Percentiles rank a stretch among this genome's conserved stretches.
These are phyloP conservation scores for Nomada fucata DNA, from an alignment of 2,888 invertebrate species.

Conservation along the genomic window DNA sequence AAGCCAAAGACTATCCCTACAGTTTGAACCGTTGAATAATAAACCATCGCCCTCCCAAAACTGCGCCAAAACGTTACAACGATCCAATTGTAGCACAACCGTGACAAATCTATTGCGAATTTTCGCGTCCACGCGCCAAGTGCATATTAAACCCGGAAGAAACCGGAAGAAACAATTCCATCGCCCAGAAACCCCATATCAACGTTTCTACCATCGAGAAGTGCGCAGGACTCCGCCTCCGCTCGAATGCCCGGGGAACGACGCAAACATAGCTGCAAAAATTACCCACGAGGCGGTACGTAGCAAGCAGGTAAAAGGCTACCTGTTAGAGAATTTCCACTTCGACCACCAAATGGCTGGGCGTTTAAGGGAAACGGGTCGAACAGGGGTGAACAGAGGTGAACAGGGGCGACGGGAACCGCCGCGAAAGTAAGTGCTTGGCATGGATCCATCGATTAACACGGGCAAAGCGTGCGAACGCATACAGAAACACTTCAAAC, in stretches of 20 bases:
- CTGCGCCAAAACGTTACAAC: too few relatives aligned
- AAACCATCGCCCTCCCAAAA: too few relatives aligned
- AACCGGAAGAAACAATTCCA: background rate
- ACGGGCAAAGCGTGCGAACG: slow-evolving; percentile 55
- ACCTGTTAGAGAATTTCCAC: slow-evolving; percentile 20
- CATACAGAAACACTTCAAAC: slow-evolving; percentile 57
- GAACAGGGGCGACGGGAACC: background rate
- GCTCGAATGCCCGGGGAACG: slow-evolving; percentile 1
- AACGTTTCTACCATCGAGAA: too few relatives aligned
- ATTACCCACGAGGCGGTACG: slow-evolving; percentile 3
- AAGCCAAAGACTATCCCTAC: too few relatives aligned
- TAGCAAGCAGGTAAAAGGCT: slow-evolving; percentile 16
- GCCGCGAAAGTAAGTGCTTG: slow-evolving; percentile 15
- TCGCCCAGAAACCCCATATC: background rate
- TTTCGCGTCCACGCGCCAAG: background rate
- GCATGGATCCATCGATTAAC: slow-evolving; percentile 58
- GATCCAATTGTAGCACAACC: too few relatives aligned
- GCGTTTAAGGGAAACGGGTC: slow-evolving; percentile 16
- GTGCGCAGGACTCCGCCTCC: background rate
- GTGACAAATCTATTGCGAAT: too few relatives aligned
- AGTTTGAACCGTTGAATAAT: too few relatives aligned
- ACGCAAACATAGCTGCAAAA: slow-evolving; percentile 4
- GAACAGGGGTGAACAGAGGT: background rate
- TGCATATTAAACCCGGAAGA: background rate
- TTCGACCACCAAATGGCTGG: background rate